These are phyloP conservation scores for Threskiornis aethiopicus DNA, from an alignment of 2,797 vertebrate genomes.

Conservation along the genomic window DNA sequence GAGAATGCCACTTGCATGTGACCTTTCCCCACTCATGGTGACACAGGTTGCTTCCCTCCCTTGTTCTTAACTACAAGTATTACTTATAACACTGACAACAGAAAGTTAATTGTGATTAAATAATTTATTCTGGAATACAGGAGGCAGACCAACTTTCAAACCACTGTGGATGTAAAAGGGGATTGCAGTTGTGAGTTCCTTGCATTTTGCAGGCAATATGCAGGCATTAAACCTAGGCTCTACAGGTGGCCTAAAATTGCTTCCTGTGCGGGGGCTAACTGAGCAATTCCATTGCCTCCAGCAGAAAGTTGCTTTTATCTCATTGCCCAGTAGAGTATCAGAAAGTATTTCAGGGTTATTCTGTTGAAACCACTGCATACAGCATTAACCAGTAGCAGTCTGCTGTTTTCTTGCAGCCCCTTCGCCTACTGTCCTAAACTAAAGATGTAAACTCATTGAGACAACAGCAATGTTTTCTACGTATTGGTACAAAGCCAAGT, in stretches of 20 bases:
- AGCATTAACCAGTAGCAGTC: background rate
- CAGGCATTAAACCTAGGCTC: background rate
- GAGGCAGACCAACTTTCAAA: background rate
- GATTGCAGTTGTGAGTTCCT: background rate
- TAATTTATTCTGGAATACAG: fast-evolving
- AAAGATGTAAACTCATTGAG: background rate
- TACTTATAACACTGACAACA: background rate
- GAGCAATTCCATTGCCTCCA: background rate
- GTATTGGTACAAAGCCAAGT: background rate
- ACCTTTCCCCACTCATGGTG: background rate
- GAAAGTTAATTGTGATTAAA: background rate
- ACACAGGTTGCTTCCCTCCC: background rate
- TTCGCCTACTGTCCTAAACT: background rate
- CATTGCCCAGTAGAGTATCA: background rate
- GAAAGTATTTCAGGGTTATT: background rate
- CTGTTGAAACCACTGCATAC: background rate
- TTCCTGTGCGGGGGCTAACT: background rate
- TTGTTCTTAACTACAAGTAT: background rate
- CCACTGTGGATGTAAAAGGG: background rate
- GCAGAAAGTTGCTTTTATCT: background rate
- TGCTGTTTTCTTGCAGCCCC: background rate
- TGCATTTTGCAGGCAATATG: background rate
- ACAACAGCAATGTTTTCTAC: fast-evolving
- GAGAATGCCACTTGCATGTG: fast-evolving
- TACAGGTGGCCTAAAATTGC: background rate